Percentiles rank a stretch among this genome's conserved stretches.
These are phyloP conservation scores for Apotomis betuletana DNA, from an alignment of 2,888 invertebrate genomes.

Conservation along the genomic window DNA sequence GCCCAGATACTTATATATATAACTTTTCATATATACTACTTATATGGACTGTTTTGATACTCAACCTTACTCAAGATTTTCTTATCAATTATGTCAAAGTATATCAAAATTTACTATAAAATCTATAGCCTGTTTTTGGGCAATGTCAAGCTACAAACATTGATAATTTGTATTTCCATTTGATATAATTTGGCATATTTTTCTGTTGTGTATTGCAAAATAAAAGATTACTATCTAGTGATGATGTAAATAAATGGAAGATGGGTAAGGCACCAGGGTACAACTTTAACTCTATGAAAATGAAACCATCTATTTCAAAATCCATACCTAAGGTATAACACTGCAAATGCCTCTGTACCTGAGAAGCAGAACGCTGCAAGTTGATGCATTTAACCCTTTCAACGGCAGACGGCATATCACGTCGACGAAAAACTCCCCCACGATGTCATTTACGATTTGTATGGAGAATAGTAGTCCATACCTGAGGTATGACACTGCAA, in stretches of 20 bases:
- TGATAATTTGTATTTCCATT: not conserved
- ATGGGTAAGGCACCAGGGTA: slow-evolving; percentile 71
- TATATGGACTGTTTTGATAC: slow-evolving; percentile 22
- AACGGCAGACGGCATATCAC: no score
- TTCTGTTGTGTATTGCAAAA: slow-evolving; percentile 1
- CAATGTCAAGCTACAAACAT: slow-evolving; percentile 3
- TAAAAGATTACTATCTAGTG: slow-evolving; percentile 27
- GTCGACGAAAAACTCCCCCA: no score
- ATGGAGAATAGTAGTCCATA: no score
- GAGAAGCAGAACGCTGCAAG: no score
- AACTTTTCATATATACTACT: slow-evolving; percentile 10
- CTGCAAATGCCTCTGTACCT: no score
- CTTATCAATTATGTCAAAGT: not conserved
- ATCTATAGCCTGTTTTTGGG: slow-evolving; percentile 4
- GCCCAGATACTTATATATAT: slow-evolving; percentile 15
- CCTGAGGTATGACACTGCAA: no score
- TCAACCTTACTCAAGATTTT: slow-evolving; percentile 6
- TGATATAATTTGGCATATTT: slow-evolving; percentile 7
- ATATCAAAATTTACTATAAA: slow-evolving; percentile 10
- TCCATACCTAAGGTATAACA: no score
- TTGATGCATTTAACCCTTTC: no score
- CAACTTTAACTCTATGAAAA: slow-evolving; percentile 37
- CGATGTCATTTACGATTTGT: no score
- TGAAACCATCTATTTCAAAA: not conserved
- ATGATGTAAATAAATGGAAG: slow-evolving; percentile 56